Evolutionary conservation across 1,140 invertebrate species (phyloP).

Genomic region (Conus betulinus): DNA sequence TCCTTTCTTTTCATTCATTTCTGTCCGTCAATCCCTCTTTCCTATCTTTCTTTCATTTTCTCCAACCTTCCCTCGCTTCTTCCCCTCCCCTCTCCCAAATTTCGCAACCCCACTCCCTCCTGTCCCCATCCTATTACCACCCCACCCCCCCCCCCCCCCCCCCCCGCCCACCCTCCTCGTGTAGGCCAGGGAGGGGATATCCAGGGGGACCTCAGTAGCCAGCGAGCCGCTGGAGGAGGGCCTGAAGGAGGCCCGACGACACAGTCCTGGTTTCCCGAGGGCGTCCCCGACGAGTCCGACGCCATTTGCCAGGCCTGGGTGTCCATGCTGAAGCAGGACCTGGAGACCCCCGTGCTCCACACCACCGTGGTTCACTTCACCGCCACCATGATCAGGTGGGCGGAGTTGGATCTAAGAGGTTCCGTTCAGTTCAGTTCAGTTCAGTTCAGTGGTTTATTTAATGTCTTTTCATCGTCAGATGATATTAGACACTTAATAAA

Average conservation of each 20-base stretch:
- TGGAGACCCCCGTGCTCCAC: neutral
- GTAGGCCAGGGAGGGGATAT: too few relatives aligned
- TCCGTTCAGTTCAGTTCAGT: too few relatives aligned
- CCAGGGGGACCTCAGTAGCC: neutral
- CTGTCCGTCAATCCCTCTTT: neutral
- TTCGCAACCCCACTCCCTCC: neutral
- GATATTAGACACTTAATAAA: too few relatives aligned
- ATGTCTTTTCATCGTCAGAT: too few relatives aligned
- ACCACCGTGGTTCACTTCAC: neutral
- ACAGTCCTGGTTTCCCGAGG: constrained; percentile 8
- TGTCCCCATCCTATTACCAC: too few relatives aligned
- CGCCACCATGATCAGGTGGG: neutral
- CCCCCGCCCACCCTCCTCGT: too few relatives aligned
- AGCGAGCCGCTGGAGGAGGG: neutral
- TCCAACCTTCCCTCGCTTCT: neutral
- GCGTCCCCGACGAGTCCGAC: neutral
- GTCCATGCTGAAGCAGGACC: neutral
- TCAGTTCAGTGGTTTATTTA: too few relatives aligned
- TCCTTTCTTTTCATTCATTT: neutral
- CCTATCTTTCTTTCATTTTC: neutral
- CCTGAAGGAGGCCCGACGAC: neutral
- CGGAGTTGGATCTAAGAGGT: too few relatives aligned
- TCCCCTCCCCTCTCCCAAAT: too few relatives aligned
- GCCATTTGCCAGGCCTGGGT: neutral
- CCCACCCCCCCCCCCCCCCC: too few relatives aligned